phyloP scores from a whole-genome alignment of 2,797 vertebrate genomes.

The Peromyscus nudipes region DNA sequence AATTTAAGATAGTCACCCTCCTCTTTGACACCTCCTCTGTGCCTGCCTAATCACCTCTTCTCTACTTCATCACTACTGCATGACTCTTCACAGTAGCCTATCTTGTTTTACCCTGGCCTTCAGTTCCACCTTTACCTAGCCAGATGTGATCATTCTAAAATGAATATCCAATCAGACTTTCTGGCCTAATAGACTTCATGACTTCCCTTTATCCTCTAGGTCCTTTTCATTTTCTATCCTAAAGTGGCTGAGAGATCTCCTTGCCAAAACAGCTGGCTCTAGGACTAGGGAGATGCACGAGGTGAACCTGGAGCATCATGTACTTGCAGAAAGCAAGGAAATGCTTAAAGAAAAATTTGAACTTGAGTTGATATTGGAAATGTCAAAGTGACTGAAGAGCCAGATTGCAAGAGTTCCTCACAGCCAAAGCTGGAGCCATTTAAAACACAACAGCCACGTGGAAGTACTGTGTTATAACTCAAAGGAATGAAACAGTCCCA shows the following conservation, averaged over 20 bases:
- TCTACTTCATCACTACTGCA: neutral
- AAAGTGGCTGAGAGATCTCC: neutral
- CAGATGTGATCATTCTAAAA: conserved; percentile 43
- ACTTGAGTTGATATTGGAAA: neutral
- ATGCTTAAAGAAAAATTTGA: neutral
- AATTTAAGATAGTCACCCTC: neutral
- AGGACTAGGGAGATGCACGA: neutral
- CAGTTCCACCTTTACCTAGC: neutral
- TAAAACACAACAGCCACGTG: neutral
- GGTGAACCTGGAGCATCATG: neutral
- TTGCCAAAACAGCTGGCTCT: conserved; percentile 1
- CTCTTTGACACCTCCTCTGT: neutral
- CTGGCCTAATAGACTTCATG: conserved; percentile 1
- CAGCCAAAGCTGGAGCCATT: neutral
- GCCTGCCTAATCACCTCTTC: neutral
- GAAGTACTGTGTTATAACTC: conserved; percentile 31
- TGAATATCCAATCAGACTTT: conserved; percentile 5
- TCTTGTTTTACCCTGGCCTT: neutral
- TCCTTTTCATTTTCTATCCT: conserved; percentile 39
- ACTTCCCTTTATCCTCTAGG: conserved; percentile 40
- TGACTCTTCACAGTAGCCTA: neutral
- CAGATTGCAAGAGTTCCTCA: neutral
- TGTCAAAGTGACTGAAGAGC: neutral
- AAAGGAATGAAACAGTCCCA: conserved; percentile 47
- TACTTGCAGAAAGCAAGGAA: neutral